Conservation (phyloP, 2,888 invertebrate species). For the Micropterix aruncella region DNA sequence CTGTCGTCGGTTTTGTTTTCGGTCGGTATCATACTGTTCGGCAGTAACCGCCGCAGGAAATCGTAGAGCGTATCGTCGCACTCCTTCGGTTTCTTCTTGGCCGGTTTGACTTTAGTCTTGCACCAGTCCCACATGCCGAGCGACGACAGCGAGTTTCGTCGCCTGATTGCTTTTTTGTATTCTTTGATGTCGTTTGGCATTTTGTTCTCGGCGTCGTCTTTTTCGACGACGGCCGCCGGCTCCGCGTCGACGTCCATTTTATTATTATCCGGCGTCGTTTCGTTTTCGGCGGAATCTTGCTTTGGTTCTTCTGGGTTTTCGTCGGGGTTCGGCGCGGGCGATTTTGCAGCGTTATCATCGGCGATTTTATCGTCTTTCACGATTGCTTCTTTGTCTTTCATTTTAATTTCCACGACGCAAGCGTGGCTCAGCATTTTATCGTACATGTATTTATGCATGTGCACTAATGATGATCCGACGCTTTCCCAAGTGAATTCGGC, state of each 20-base stretch:
- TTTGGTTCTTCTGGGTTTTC: conserved; percentile 15
- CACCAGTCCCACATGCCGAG: conserved; percentile 72
- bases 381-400: conserved; percentile 20
- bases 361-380: conserved; percentile 26
- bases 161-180: conserved; percentile 38
- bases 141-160: conserved; percentile 58
- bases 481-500: conserved; percentile 47
- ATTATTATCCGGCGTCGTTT: conserved; percentile 24
- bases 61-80: conserved; percentile 53
- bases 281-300: conserved; percentile 22
- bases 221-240: conserved; percentile 14
- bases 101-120: conserved; percentile 36
- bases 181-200: conserved; percentile 24
- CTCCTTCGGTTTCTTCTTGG: conserved; percentile 33
- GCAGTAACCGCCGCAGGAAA: conserved; percentile 51
- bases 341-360: conserved; percentile 20
- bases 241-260: conserved; percentile 13
- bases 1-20: conserved; percentile 35
- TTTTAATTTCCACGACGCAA: conserved; percentile 26
- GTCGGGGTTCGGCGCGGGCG: conserved; percentile 19
- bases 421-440: conserved; percentile 45
- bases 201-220: conserved; percentile 16
- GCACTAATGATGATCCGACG: conserved; percentile 48
- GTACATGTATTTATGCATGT: conserved; percentile 48
- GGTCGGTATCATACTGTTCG: conserved; percentile 38